Evolutionary conservation across 2,797 vertebrate species (phyloP).

Genomic region (Synanceia verrucosa): DNA sequence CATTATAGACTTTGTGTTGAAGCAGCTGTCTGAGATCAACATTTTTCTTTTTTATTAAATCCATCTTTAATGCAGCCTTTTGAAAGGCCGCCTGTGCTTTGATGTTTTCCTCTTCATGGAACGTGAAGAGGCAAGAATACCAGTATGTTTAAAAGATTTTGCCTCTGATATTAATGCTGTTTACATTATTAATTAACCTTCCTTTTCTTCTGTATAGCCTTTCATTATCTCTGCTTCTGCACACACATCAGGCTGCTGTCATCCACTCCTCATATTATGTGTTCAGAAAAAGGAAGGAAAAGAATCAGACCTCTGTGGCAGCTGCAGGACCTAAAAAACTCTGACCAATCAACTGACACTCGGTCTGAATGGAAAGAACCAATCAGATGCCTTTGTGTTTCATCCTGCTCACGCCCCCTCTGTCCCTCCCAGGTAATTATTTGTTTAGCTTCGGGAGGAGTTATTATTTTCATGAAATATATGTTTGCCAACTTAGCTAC

Average conservation of each 20-base stretch:
- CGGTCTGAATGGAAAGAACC: no score
- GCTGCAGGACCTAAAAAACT: no score
- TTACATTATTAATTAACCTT: constrained; percentile 45
- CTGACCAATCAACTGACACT: no score
- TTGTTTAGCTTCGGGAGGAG: no score
- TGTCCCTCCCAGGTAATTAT: no score
- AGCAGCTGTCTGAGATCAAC: constrained; percentile 27
- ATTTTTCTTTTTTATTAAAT: constrained; percentile 27
- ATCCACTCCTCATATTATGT: accelerated
- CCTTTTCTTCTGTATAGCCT: constrained; percentile 6
- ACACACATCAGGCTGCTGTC: not conserved
- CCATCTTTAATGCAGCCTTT: constrained; percentile 50
- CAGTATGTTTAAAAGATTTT: constrained; percentile 9
- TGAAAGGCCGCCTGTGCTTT: constrained; percentile 22
- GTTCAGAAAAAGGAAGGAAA: no score
- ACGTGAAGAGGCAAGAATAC: constrained; percentile 5
- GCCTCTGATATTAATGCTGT: constrained; percentile 27
- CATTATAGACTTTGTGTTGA: constrained; percentile 35
- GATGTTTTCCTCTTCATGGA: constrained; percentile 31
- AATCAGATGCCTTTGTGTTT: no score
- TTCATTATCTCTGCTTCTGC: constrained; percentile 24
- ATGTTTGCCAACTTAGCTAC: no score
- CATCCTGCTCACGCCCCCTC: no score
- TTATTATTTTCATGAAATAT: no score
- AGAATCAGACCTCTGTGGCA: no score